These are phyloP conservation scores for Vulpes vulpes DNA, from an alignment of 2,113 vertebrate species.

Conservation along the genomic window DNA sequence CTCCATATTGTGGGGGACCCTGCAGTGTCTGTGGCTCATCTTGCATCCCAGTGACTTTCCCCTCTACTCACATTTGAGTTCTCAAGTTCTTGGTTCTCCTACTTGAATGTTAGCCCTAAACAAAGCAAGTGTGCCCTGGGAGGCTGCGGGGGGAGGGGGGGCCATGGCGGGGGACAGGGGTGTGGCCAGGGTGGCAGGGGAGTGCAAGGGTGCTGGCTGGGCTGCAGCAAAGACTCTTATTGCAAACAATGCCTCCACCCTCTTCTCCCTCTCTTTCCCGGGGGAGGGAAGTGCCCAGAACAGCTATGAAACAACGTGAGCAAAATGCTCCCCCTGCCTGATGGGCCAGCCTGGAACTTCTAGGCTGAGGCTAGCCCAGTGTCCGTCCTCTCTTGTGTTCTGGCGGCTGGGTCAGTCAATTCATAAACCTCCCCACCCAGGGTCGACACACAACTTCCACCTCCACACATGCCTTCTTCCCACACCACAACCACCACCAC, in stretches of 20 bases:
- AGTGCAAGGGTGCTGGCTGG: neutral
- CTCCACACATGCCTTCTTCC: neutral
- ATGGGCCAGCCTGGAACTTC: neutral
- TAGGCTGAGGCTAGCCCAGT: neutral
- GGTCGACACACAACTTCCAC: neutral
- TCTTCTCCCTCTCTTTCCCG: neutral
- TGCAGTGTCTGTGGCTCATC: neutral
- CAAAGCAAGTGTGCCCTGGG: neutral
- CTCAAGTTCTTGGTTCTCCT: neutral
- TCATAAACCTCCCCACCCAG: neutral
- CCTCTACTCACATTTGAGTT: neutral
- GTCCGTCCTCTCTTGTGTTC: neutral
- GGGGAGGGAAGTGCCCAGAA: neutral
- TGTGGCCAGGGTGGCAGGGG: too few relatives aligned
- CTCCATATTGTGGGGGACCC: neutral
- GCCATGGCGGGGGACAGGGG: too few relatives aligned
- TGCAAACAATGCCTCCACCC: neutral
- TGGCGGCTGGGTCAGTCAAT: neutral
- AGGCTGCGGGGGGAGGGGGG: too few relatives aligned
- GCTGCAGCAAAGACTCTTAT: neutral
- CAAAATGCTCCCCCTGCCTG: rapidly evolving
- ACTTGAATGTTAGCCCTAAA: neutral
- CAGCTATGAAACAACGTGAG: neutral
- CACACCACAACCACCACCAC: too few relatives aligned
- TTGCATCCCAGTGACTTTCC: neutral